Base-by-base conservation (phyloP, 2,113 vertebrate genomes). In the Odocoileus virginianus region DNA sequence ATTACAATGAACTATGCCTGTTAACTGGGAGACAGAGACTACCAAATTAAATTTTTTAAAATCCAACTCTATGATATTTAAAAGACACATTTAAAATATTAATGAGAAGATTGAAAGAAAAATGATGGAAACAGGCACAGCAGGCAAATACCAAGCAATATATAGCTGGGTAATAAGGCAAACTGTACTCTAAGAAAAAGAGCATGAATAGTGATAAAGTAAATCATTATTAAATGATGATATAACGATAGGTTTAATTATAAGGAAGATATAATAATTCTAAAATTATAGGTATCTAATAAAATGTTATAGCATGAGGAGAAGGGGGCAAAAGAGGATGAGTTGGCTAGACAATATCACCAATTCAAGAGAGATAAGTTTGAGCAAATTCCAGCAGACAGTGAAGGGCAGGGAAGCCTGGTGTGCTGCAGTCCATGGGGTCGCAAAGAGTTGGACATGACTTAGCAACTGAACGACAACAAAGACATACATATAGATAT, bases 361-460 rank as follows among this genome's bases (percentile, higher is more conserved):
- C 23, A 43, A 40, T 76, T 25, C 23, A 43, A 1, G 7, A 21
- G 71, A 76, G 36, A 40, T 76, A 27, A 76, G 11, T 76, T 27
- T 76, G 23, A 76, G 71, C 36, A 76, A 76, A 76, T 71, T 71
- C 71, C 36, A 43, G 40, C 0, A 0, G 36, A 76, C 3, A 27
- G 71, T 43, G 40, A 43, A 14, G 40, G 40, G 40, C 23, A 76
- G 71, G 40, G 71, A 43, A 43, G 23, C 23, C 12, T 43, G 40
- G 40, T 76, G 12, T 76, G 40, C 40, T 76, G 40, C 40, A 76
- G 12, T 43, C 12, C 40, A 43, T 43, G 71, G 40, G 36, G 40
- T 43, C 0, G 0, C 71, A 14, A 74, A 74, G 71, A 43, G 12
- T 4, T 43, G 71, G 12, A 43, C 12, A 76, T 0, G 5, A 43